phyloP scores from a whole-genome alignment of 2,888 invertebrate species.

The Diachrysia chrysitis region DNA sequence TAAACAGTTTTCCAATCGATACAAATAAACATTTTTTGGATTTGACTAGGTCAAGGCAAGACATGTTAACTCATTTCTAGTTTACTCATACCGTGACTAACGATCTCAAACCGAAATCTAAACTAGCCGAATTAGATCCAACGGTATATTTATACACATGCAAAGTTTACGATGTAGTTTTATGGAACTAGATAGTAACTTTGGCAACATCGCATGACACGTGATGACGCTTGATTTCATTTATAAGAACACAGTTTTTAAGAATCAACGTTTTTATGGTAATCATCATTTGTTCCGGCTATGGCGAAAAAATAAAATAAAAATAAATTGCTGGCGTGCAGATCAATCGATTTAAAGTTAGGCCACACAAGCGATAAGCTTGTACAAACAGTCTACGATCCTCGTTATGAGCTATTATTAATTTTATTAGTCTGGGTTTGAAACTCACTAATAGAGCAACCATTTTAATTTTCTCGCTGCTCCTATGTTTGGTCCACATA shows the following conservation, averaged over 20 bases:
- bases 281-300: conserved; percentile 5
- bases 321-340: conserved; percentile 5
- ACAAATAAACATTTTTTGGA: background rate
- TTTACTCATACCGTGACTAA: conserved; percentile 27
- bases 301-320: too few relatives aligned
- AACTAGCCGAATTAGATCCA: conserved; percentile 33
- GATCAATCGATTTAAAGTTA: background rate
- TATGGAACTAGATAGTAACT: conserved; percentile 32
- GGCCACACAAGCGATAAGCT: background rate
- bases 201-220: conserved; percentile 29
- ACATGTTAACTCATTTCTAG: conserved; percentile 9
- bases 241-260: too few relatives aligned
- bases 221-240: conserved; percentile 23
- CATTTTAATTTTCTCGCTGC: background rate
- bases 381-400: background rate
- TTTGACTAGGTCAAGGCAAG: conserved; percentile 18
- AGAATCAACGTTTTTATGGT: conserved; percentile 5
- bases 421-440: background rate
- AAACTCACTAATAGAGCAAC: background rate
- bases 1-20: background rate
- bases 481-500: background rate
- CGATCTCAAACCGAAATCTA: conserved; percentile 15
- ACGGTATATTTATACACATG: conserved; percentile 36
- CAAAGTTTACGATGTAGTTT: conserved; percentile 33
- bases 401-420: background rate